Conservation (phyloP, 2,113 vertebrate genomes). For the Protobothrops flavoviridis region DNA sequence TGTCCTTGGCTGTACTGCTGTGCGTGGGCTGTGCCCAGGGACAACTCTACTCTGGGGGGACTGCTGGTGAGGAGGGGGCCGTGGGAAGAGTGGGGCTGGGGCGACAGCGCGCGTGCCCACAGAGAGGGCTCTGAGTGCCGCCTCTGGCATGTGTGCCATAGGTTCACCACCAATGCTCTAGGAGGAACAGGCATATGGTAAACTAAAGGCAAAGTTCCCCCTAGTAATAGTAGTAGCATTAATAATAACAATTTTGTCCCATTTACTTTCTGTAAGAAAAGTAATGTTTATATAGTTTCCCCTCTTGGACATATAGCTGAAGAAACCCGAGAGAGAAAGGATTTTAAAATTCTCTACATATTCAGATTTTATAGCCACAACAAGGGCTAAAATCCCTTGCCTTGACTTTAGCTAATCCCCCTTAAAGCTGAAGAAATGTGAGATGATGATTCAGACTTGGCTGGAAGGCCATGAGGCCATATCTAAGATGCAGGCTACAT, state of each 20-base stretch:
- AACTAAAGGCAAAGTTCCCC: background rate
- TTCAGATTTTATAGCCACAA: background rate
- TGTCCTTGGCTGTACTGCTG: too few relatives aligned
- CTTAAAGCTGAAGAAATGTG: background rate
- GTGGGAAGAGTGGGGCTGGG: too few relatives aligned
- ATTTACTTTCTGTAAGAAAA: background rate
- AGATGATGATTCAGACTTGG: background rate
- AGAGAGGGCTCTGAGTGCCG: too few relatives aligned
- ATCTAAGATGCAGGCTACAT: background rate
- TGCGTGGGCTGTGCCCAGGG: too few relatives aligned
- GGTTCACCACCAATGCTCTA: background rate
- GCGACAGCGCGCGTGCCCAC: too few relatives aligned
- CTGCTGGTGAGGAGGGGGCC: too few relatives aligned
- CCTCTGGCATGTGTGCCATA: too few relatives aligned
- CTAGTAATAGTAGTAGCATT: background rate
- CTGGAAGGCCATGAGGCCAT: background rate
- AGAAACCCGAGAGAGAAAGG: background rate
- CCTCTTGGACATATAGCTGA: background rate
- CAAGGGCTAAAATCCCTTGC: background rate
- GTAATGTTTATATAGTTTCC: background rate
- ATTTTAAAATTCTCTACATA: background rate
- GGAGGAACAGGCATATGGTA: background rate
- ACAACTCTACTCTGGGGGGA: too few relatives aligned
- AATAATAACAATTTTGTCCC: background rate
- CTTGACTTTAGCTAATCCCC: background rate